phyloP scores from a whole-genome alignment of 1,140 invertebrate genomes.

The Marisa cornuarietis region DNA sequence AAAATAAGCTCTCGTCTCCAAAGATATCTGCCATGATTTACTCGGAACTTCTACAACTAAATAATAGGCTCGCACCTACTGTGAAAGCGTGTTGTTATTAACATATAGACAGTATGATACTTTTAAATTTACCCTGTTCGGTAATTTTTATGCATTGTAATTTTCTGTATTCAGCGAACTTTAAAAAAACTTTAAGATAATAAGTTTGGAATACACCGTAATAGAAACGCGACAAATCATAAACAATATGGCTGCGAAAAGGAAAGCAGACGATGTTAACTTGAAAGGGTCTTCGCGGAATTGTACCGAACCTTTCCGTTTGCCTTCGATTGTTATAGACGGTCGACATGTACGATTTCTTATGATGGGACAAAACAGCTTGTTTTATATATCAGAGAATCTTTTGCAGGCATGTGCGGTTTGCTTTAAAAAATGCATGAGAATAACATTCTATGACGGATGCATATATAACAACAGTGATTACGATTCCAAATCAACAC shows the following conservation, averaged over 20 bases:
- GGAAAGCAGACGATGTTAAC: conserved; percentile 2
- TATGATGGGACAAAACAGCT: conserved; percentile 1
- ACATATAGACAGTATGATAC: too few relatives aligned
- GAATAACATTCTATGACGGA: neutral
- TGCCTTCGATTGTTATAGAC: neutral
- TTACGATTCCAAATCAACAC: neutral
- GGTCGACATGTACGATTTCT: conserved; percentile 8
- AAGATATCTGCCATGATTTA: conserved; percentile 48
- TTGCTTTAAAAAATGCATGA: neutral
- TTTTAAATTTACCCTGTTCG: too few relatives aligned
- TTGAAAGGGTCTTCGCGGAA: neutral
- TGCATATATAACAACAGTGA: neutral
- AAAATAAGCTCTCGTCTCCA: conserved; percentile 56
- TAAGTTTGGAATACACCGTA: too few relatives aligned
- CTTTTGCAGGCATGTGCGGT: neutral
- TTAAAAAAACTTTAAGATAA: neutral
- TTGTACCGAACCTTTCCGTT: neutral
- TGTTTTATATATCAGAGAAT: neutral
- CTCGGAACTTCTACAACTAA: neutral
- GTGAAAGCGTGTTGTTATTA: too few relatives aligned
- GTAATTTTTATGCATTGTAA: too few relatives aligned
- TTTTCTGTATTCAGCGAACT: too few relatives aligned
- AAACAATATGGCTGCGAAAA: conserved; percentile 12
- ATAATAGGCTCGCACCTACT: too few relatives aligned
- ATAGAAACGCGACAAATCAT: neutral